phyloP scores from a whole-genome alignment of 2,113 vertebrate genomes.

The Burhinus bistriatus region DNA sequence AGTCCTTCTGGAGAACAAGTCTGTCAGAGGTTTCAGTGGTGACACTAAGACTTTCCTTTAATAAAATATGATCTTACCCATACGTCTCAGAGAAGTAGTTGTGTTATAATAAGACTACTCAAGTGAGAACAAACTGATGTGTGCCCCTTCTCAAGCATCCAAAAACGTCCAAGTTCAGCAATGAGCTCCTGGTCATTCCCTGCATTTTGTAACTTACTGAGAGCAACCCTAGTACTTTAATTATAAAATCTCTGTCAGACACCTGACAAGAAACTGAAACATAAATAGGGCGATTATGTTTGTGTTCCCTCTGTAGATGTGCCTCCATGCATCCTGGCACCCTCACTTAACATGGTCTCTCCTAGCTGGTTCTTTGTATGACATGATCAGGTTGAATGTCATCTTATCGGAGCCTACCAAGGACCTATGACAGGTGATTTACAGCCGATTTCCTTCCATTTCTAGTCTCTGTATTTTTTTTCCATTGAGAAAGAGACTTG shows the following conservation, averaged over 20 bases:
- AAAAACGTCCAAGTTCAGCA: neutral
- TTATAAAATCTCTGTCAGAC: neutral
- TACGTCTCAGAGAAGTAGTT: neutral
- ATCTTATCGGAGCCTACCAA: neutral
- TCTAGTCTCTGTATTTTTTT: neutral
- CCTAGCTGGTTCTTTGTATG: neutral
- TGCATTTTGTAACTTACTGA: neutral
- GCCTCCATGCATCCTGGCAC: neutral
- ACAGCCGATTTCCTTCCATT: neutral
- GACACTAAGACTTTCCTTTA: neutral
- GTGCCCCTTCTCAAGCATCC: neutral
- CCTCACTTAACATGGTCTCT: neutral
- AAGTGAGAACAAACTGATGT: neutral
- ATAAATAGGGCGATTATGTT: accelerated
- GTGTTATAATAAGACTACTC: neutral
- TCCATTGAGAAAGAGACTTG: neutral
- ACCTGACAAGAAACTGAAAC: neutral
- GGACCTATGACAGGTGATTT: neutral
- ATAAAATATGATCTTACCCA: neutral
- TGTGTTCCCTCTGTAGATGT: neutral
- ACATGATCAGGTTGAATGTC: neutral
- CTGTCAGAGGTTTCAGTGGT: neutral
- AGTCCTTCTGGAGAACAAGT: neutral
- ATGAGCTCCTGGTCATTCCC: accelerated
- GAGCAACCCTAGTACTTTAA: neutral